These are phyloP conservation scores for Acromyrmex charruanus DNA, from an alignment of 1,140 invertebrate species.

Conservation along the genomic window DNA sequence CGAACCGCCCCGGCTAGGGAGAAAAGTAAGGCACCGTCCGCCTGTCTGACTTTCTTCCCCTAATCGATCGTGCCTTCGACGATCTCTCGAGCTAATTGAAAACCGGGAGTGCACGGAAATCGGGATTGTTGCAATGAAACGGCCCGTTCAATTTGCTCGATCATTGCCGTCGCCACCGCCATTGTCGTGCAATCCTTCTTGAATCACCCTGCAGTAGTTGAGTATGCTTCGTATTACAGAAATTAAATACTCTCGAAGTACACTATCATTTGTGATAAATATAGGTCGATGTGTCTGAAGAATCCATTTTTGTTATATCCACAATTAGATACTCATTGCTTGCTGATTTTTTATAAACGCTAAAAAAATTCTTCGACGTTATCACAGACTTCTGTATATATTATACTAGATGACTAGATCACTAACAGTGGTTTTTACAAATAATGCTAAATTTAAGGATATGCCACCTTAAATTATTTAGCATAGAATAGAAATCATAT, in stretches of 20 bases:
- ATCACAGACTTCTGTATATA: no score
- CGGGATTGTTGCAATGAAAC: constrained; percentile 58
- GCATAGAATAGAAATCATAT: no score
- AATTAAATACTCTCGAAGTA: background rate
- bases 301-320: background rate
- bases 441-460: no score
- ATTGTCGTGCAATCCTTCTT: background rate
- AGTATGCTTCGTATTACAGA: background rate
- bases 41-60: constrained; percentile 52
- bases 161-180: background rate
- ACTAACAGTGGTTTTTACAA: no score
- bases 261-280: background rate
- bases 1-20: constrained; percentile 10
- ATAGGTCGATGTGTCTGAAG: background rate
- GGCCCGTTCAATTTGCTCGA: constrained; percentile 48
- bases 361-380: background rate
- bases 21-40: constrained; percentile 51
- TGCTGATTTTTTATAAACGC: background rate
- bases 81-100: constrained; percentile 58
- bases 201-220: background rate
- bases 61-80: constrained; percentile 59
- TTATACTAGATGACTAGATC: no score
- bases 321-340: background rate
- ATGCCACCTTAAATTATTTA: no score
- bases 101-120: constrained; percentile 44